Evolutionary conservation across 2,888 invertebrate genomes (phyloP).

Genomic region (Andrena bicolor): DNA sequence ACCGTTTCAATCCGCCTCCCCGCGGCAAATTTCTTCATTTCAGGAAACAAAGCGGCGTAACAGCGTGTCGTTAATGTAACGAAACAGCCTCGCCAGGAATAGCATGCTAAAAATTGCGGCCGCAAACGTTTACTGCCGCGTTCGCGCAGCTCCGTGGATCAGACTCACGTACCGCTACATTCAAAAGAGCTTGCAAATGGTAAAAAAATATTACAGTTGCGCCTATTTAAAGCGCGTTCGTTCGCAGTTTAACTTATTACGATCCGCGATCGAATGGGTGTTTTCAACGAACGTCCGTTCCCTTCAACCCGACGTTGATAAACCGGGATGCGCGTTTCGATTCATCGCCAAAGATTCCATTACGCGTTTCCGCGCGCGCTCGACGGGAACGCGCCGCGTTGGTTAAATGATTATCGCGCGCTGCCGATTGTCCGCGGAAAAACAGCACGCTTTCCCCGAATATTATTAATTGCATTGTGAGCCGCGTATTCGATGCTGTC

Average conservation of each 20-base stretch:
- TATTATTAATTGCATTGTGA: constrained; percentile 33
- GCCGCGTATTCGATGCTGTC: constrained; percentile 16
- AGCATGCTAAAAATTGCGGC: constrained; percentile 61
- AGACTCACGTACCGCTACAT: constrained; percentile 13
- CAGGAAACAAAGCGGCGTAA: constrained; percentile 46
- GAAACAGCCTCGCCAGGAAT: constrained; percentile 44
- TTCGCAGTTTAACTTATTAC: neutral
- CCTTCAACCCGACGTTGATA: neutral
- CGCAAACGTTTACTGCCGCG: constrained; percentile 50
- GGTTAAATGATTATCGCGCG: constrained; percentile 1
- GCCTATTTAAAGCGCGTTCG: neutral
- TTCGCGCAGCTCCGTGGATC: neutral
- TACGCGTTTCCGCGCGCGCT: neutral
- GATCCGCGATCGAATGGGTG: neutral
- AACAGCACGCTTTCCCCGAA: neutral
- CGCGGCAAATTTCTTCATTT: constrained; percentile 49
- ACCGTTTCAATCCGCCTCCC: constrained; percentile 37
- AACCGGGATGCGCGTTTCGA: neutral
- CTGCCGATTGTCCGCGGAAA: neutral
- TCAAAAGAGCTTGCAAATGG: constrained; percentile 40
- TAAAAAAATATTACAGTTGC: constrained; percentile 14
- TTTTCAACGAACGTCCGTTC: neutral
- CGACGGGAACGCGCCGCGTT: neutral
- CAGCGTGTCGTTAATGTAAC: constrained; percentile 64
- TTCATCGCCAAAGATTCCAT: neutral